Evolutionary conservation across 2,113 vertebrate species (phyloP).

Genomic region (Saguinus imperator): DNA sequence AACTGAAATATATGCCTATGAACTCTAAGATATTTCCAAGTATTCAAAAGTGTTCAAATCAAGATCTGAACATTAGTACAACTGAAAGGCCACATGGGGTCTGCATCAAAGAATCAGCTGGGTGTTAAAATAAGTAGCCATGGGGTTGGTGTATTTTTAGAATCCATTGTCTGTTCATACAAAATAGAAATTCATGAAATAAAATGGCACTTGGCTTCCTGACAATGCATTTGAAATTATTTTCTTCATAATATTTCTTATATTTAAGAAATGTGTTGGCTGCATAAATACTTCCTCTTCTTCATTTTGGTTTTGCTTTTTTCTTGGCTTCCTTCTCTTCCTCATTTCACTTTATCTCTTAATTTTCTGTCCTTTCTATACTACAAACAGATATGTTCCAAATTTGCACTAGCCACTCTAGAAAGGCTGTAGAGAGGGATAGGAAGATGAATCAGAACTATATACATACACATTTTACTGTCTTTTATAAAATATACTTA

Average conservation of each 20-base stretch:
- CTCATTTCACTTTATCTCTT: neutral
- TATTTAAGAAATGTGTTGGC: neutral
- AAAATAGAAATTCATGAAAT: neutral
- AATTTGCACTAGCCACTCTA: neutral
- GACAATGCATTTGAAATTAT: neutral
- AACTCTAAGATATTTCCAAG: constrained; percentile 33
- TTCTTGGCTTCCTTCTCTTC: neutral
- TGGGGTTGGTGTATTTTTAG: constrained; percentile 40
- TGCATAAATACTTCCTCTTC: neutral
- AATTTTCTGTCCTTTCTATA: neutral
- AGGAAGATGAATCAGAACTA: neutral
- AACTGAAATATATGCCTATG: neutral
- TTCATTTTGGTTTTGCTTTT: neutral
- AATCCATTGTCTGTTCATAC: neutral
- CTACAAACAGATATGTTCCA: neutral
- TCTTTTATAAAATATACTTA: neutral
- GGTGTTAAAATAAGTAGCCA: constrained; percentile 1
- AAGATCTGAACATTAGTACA: neutral
- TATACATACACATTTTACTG: neutral
- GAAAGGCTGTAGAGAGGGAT: accelerated
- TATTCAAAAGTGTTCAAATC: neutral
- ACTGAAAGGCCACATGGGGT: neutral
- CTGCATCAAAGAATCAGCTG: constrained; percentile 11
- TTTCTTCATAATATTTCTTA: neutral
- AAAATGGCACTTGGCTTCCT: neutral